A percentile compares a stretch with the other conserved stretches of the same genome.
Evolutionary conservation across 2,888 invertebrate species (phyloP).

Genomic region (Pristionchus japonicus): DNA sequence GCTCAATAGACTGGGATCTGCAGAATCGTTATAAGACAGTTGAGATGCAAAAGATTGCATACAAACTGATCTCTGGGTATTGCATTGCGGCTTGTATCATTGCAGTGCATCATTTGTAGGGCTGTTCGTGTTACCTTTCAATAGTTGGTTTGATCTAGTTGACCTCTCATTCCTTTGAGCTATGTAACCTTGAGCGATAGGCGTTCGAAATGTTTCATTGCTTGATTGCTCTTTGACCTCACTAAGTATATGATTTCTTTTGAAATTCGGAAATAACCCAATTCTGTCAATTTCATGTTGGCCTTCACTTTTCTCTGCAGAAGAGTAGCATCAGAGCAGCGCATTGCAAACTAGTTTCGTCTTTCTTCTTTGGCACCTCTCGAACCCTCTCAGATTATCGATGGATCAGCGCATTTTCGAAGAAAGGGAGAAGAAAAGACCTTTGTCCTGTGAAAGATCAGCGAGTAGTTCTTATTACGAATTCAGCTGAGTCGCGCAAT

Average conservation of each 20-base stretch:
- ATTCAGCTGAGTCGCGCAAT: neutral
- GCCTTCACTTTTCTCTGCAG: neutral
- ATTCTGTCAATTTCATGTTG: neutral
- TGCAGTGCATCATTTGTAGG: too few species aligned
- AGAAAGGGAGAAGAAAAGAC: neutral
- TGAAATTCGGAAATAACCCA: neutral
- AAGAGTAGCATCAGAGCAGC: neutral
- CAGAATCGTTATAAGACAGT: too few species aligned
- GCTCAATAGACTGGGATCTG: too few species aligned
- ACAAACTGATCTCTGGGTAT: too few species aligned
- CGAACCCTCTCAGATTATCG: neutral
- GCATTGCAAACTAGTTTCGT: neutral
- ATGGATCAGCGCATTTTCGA: conserved; percentile 12
- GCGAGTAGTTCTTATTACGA: conserved; percentile 5
- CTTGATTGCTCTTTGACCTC: neutral
- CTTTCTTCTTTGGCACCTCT: neutral
- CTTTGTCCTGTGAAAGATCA: neutral
- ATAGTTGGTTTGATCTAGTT: neutral
- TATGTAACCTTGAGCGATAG: neutral
- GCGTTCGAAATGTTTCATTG: conserved; percentile 7
- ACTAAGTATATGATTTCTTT: neutral
- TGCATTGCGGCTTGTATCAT: too few species aligned
- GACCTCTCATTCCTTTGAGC: neutral
- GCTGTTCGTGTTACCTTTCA: too few species aligned
- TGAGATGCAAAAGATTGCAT: too few species aligned